Conservation (phyloP, 2,888 invertebrate species). For the Clivina fossor region DNA sequence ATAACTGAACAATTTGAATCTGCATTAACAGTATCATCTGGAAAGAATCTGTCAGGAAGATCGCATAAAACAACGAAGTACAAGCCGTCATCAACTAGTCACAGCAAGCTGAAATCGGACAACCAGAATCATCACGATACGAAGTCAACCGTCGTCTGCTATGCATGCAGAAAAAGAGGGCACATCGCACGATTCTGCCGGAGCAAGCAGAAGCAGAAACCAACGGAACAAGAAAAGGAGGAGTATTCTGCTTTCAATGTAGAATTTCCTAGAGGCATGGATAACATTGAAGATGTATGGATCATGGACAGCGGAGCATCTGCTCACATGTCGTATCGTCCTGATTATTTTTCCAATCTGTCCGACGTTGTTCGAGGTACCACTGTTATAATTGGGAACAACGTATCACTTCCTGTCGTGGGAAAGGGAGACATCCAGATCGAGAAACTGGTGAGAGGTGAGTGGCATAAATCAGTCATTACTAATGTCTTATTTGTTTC, state of each 20-base stretch:
- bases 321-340: conserved; percentile 38
- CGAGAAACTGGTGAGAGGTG: conserved; percentile 38
- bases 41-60: neutral
- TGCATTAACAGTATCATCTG: conserved; percentile 10
- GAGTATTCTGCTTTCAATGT: conserved; percentile 14
- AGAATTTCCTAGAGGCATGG: neutral
- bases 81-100: neutral
- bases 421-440: conserved; percentile 42
- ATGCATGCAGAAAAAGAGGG: conserved; percentile 38
- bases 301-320: conserved; percentile 42
- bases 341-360: conserved; percentile 34
- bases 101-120: neutral
- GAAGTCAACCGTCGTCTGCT: conserved; percentile 24
- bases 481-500: conserved; percentile 45
- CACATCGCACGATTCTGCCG: conserved; percentile 35
- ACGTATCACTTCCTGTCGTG: conserved; percentile 36
- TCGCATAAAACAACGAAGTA: neutral
- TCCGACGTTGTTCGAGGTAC: conserved; percentile 30
- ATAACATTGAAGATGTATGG: conserved; percentile 35
- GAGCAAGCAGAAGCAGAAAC: conserved; percentile 3
- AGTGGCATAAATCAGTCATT: conserved; percentile 40
- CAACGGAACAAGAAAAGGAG: conserved; percentile 7
- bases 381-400: conserved; percentile 38
- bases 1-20: conserved; percentile 14
- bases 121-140: neutral